Base-by-base conservation (phyloP, 2,797 vertebrate species). In the Chlorospingus flavigularis region DNA sequence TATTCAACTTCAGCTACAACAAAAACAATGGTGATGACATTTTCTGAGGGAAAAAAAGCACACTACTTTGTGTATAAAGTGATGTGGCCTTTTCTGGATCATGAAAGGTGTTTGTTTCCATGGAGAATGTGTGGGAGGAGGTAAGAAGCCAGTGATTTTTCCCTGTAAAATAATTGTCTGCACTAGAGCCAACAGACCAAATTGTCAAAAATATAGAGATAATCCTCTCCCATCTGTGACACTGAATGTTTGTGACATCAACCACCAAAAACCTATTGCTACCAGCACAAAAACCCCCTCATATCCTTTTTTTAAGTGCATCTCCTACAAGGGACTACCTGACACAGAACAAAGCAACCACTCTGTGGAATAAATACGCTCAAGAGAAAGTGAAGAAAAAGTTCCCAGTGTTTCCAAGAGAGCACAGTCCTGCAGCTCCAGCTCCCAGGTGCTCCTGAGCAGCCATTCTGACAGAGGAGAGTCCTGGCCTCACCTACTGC, bases 51-150 rank as follows among this genome's bases (percentile, higher is more conserved):
- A 7, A 31, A 35, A 58, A 90, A 87, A 54, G 40, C 62, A 55
- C 53, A 24, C 75, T 47, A 57, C 35, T 74, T 91, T 43, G n/a
- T 26, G 55, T n/a, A 47, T 26, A 77, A 87, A 91, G 90, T 76
- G 70, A 87, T 58, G 75, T 45, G 84, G 88, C 94, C 94, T 89
- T 91, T 92, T 80, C 88, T 87, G 79, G 87, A 86, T 89, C 77
- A 55, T 19, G 75, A 88, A 92, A 96, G 91, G 71, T 95, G 90
- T 91, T 94, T 66, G 95, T 96, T 97, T 97, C 97, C 96, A 96
- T 97, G 96, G 96, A 95, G 94, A 96, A 94, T 0, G 55, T 81
- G 96, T 95, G 92, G 93, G 94, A 96, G 87, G 67, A 86, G 57
- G 47, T 42, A 90, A 92, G 58, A 77, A 95, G 90, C 39, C 72